A percentile compares a stretch with the other conserved stretches of the same genome.
Conservation (phyloP, 2,113 vertebrate species). For the Oceanites oceanicus region DNA sequence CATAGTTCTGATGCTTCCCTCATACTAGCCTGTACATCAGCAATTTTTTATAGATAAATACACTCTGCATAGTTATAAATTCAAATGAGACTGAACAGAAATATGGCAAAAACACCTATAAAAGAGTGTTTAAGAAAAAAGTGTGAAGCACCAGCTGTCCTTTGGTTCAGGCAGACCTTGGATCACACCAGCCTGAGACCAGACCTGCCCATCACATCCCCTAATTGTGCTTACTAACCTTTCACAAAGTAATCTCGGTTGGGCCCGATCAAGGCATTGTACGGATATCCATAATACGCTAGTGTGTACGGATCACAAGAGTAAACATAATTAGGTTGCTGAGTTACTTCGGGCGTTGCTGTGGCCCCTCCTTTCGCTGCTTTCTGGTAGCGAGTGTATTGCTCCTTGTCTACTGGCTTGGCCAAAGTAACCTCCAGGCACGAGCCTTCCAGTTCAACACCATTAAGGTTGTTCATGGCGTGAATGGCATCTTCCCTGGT, state of each 20-base stretch:
- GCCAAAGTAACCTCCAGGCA: conserved; percentile 96
- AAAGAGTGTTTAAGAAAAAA: background rate
- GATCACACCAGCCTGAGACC: background rate
- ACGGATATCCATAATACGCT: conserved; percentile 95
- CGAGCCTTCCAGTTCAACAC: conserved; percentile 93
- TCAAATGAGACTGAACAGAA: background rate
- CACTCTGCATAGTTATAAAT: background rate
- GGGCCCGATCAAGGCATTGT: conserved; percentile 94
- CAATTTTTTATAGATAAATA: background rate
- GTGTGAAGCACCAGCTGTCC: too few relatives aligned
- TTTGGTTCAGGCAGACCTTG: background rate
- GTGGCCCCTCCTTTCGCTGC: conserved; percentile 85
- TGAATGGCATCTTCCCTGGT: conserved; percentile 92
- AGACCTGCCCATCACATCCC: background rate
- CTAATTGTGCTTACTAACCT: conserved; percentile 83
- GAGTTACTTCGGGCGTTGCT: conserved; percentile 66
- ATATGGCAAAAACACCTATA: background rate
- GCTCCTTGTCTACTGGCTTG: conserved; percentile 98
- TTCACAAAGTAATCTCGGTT: conserved; percentile 99
- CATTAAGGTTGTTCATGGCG: conserved; percentile 94
- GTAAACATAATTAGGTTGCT: conserved; percentile 90
- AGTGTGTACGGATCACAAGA: conserved; percentile 95
- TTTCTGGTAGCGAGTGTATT: conserved; percentile 97
- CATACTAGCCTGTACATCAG: background rate
- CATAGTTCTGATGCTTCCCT: background rate